Evolutionary conservation across 2,888 invertebrate species (phyloP), one percentile per base, ranked within the genome.

Genomic region (Zygogramma bicolorata): DNA sequence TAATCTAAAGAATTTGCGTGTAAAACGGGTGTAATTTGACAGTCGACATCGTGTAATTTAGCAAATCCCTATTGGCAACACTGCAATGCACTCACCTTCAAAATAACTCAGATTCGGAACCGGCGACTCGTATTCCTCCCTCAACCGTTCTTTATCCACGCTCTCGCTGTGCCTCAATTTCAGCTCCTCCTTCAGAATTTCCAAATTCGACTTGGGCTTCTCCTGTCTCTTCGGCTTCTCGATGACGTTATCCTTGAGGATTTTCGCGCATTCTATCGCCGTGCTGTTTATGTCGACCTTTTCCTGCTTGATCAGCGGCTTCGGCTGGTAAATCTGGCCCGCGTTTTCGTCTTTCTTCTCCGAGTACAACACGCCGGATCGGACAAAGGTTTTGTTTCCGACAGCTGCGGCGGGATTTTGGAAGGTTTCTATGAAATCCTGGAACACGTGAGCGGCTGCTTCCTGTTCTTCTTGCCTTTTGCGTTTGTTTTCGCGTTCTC

Each of bases 391-490:
- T 53, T 94, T 92, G 67, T 90, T 89, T 62, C 91, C 91, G 0
- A 93, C 92, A 0, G 91, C 22, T 5, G 77, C 67, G 0, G 82
- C 75, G 22, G 73, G 77, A 38, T 81, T 96, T 90, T 97, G 96
- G 87, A 98, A 98, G 1, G 97, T 96, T 77, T 96, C 95, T 65
- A 98, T 96, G 90, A 98, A 98, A 86, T 98, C 97, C 89, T 97
- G 95, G 86, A 97, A 98, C 0, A 94, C 95, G 88, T 94, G 93
- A 73, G 96, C 96, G 0, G 95, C 95, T 5, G 94, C 96, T 87
- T 94, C 94, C 83, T 95, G 94, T 83, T 96, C 95, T 83, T 95
- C 94, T 84, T 94, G 94, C 75, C 73, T 65, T 74, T 81, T 84
- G 29, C 70, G 63, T 62, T 80, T 79, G 58, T 73, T 75, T 18